Evolutionary conservation across 2,888 invertebrate species (phyloP).

Genomic region (Drosophila emarginata): DNA sequence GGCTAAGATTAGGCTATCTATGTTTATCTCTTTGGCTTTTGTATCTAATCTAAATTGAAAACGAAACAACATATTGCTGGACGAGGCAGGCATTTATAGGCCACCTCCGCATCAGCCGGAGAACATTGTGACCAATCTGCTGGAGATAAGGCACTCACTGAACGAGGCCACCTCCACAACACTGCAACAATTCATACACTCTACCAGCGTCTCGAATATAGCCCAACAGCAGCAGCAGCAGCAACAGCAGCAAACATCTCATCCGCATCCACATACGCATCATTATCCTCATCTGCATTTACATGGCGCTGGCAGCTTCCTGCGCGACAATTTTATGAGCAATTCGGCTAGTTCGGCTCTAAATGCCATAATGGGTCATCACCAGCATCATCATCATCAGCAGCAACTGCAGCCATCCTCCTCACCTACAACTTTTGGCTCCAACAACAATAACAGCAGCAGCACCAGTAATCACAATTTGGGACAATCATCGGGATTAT

Average conservation of each 20-base stretch:
- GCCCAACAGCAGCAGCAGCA: slow-evolving; percentile 37
- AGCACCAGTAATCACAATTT: slow-evolving; percentile 30
- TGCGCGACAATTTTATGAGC: slow-evolving; percentile 79
- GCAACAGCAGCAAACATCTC: slow-evolving; percentile 28
- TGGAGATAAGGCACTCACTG: slow-evolving; percentile 80
- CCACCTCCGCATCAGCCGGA: slow-evolving; percentile 72
- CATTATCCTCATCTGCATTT: slow-evolving; percentile 78
- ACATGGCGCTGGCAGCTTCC: slow-evolving; percentile 78
- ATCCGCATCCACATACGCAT: slow-evolving; percentile 59
- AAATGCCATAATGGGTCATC: slow-evolving; percentile 80
- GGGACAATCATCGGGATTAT: not conserved
- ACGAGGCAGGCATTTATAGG: slow-evolving; percentile 79
- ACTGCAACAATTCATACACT: slow-evolving; percentile 69
- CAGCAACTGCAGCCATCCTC: slow-evolving; percentile 33
- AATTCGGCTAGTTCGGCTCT: slow-evolving; percentile 80
- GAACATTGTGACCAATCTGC: slow-evolving; percentile 79
- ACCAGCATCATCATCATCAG: slow-evolving; percentile 48
- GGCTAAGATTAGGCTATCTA: slow-evolving; percentile 3
- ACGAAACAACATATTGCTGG: not conserved
- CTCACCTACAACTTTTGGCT: not conserved
- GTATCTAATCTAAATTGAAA: slow-evolving; percentile 28
- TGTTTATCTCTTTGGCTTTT: slow-evolving; percentile 22
- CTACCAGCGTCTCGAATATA: slow-evolving; percentile 68
- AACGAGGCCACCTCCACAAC: slow-evolving; percentile 79
- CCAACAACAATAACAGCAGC: slow-evolving; percentile 12